A percentile compares a stretch with the other conserved stretches of the same genome.
These are phyloP conservation scores for Hydrotaea diabolus DNA, from an alignment of 2,888 invertebrate species.

Conservation along the genomic window DNA sequence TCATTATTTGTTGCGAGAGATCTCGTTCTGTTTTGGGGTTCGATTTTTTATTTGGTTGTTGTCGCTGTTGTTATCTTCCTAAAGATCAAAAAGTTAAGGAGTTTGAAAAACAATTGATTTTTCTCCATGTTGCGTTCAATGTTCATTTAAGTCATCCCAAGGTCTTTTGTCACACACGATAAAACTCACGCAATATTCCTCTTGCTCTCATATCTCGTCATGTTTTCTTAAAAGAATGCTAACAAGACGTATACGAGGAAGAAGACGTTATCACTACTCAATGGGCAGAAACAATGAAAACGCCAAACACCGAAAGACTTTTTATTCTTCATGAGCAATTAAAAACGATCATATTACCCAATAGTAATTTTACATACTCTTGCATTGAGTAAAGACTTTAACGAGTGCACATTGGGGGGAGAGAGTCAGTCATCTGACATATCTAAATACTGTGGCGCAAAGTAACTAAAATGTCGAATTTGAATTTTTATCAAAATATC, in stretches of 20 bases:
- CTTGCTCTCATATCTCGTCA: constrained; percentile 16
- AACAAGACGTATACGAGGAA: constrained; percentile 1
- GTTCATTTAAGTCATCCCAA: constrained; percentile 43
- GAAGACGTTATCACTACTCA: too few relatives aligned
- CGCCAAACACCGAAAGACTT: constrained; percentile 35
- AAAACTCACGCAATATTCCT: constrained; percentile 43
- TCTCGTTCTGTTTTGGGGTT: constrained; percentile 21
- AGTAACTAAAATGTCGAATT: not conserved
- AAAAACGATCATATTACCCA: constrained; percentile 62
- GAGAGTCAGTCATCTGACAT: not conserved
- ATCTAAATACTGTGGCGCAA: constrained; percentile 19
- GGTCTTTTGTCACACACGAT: constrained; percentile 39
- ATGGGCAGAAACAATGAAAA: constrained; percentile 19
- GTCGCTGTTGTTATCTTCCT: constrained; percentile 30
- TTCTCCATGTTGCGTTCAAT: constrained; percentile 44
- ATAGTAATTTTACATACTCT: constrained; percentile 10
- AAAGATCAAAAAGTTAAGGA: constrained; percentile 24
- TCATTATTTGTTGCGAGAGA: constrained; percentile 53
- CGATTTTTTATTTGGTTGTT: not conserved
- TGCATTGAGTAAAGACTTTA: not conserved
- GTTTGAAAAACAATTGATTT: constrained; percentile 10
- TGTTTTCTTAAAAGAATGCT: not conserved
- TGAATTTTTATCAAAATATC: too few relatives aligned
- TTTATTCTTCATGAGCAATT: constrained; percentile 60
- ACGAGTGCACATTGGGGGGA: not conserved